phyloP scores from a whole-genome alignment of 2,113 vertebrate species.

The Okapia johnstoni region DNA sequence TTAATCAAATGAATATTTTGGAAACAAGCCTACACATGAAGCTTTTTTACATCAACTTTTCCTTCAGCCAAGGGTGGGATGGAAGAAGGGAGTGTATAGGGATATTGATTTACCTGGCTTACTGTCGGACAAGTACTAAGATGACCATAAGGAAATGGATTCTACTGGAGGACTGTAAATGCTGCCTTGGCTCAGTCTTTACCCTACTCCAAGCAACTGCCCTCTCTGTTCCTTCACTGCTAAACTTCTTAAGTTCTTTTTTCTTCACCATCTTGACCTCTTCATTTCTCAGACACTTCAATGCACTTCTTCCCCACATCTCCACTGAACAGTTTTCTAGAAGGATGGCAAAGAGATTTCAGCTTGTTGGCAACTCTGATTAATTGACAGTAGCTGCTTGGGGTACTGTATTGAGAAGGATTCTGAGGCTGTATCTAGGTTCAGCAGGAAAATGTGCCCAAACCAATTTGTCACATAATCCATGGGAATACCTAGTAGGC shows the following conservation, averaged over 20 bases:
- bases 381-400: background rate
- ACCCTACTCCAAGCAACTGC: background rate
- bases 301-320: background rate
- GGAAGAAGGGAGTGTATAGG: background rate
- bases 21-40: conserved; percentile 33
- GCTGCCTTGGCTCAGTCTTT: background rate
- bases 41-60: conserved; percentile 35
- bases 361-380: background rate
- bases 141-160: conserved; percentile 14
- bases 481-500: background rate
- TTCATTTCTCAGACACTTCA: conserved; percentile 31
- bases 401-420: background rate
- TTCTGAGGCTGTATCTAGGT: conserved; percentile 5
- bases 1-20: conserved; percentile 61
- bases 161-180: background rate
- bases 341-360: background rate
- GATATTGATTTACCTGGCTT: conserved; percentile 28
- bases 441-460: background rate
- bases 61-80: background rate
- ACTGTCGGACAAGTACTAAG: background rate
- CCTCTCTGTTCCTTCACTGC: background rate
- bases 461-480: background rate
- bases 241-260: background rate
- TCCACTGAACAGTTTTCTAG: background rate
- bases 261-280: background rate